phyloP scores from a whole-genome alignment of 2,888 invertebrate genomes.

The Perizoma flavofasciatum region DNA sequence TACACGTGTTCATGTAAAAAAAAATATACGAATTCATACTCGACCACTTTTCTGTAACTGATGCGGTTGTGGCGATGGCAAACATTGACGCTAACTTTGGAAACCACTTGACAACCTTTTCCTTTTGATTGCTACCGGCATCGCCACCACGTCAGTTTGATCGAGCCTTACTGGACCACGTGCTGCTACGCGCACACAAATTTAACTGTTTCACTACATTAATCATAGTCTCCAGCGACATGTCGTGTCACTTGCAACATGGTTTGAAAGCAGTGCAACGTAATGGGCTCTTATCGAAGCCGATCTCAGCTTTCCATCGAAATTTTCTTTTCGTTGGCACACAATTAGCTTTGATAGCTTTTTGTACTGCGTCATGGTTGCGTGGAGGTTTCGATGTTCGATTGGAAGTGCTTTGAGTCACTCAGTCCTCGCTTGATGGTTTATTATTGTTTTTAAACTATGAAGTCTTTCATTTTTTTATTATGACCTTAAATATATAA shows the following conservation, averaged over 20 bases:
- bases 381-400: constrained; percentile 41
- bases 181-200: no score
- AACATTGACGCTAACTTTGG: no score
- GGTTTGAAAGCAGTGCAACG: constrained; percentile 39
- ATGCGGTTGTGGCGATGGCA: no score
- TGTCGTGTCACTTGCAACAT: constrained; percentile 1
- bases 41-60: no score
- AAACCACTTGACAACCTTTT: no score
- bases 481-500: no score
- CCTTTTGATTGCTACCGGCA: no score
- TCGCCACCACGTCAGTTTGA: no score
- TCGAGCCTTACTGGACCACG: no score
- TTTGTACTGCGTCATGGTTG: constrained; percentile 72
- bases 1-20: no score
- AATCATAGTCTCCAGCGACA: neutral
- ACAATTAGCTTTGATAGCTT: constrained; percentile 79
- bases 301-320: constrained; percentile 67
- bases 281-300: constrained; percentile 72
- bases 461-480: neutral
- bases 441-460: constrained; percentile 12
- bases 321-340: constrained; percentile 76
- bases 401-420: constrained; percentile 16
- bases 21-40: no score
- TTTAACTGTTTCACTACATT: no score
- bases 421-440: neutral